Conservation (phyloP, 2,888 invertebrate species). For the Caenorhabditis doughertyi region DNA sequence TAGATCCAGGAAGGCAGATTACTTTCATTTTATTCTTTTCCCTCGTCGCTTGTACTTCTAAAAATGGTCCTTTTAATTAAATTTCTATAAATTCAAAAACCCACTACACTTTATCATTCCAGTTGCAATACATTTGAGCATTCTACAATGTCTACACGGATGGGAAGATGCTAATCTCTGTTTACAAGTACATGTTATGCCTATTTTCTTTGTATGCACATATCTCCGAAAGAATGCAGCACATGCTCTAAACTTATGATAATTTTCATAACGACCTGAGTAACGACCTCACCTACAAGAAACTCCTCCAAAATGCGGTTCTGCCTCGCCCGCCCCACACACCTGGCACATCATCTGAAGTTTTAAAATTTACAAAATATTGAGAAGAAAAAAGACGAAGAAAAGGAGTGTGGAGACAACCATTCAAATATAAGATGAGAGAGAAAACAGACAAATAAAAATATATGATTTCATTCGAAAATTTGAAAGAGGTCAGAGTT, state of each 20-base stretch:
- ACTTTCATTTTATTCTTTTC: slow-evolving; percentile 23
- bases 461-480: neutral
- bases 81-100: neutral
- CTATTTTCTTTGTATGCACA: slow-evolving; percentile 39
- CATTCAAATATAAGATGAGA: neutral
- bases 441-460: neutral
- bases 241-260: too few species aligned
- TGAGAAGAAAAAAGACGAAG: neutral
- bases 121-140: slow-evolving; percentile 47
- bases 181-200: slow-evolving; percentile 36
- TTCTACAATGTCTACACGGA: slow-evolving; percentile 50
- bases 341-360: slow-evolving; percentile 49
- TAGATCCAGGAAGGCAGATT: slow-evolving; percentile 1
- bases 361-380: neutral
- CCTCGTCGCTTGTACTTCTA: slow-evolving; percentile 48
- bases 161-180: slow-evolving; percentile 25
- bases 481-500: neutral
- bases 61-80: neutral
- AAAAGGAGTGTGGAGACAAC: neutral
- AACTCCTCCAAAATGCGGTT: slow-evolving; percentile 44
- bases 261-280: too few species aligned
- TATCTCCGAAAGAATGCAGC: slow-evolving; percentile 48
- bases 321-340: slow-evolving; percentile 30
- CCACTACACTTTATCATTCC: slow-evolving; percentile 52
- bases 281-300: slow-evolving; percentile 51